A percentile compares a stretch with the other conserved stretches of the same genome.
Evolutionary conservation across 2,888 invertebrate species (phyloP).

Genomic region (Volucella bombylans): DNA sequence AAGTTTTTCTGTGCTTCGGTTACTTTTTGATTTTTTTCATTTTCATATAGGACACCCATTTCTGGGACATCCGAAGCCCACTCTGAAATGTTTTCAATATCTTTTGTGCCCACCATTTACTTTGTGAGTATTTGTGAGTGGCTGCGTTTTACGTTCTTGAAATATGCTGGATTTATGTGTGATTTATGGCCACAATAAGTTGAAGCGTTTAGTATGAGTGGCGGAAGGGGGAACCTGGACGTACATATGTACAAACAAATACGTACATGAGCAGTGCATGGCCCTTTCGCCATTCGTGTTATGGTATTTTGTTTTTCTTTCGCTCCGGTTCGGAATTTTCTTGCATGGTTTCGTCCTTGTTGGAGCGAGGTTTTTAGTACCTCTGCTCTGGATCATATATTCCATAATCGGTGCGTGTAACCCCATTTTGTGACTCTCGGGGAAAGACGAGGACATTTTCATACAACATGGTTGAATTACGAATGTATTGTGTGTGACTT

Average conservation of each 20-base stretch:
- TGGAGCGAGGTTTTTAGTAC: constrained; percentile 7
- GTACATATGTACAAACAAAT: constrained; percentile 8
- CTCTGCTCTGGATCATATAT: constrained; percentile 48
- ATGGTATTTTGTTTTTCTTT: constrained; percentile 6
- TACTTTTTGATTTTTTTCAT: background rate
- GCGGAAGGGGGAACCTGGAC: background rate
- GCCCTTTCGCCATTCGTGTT: constrained; percentile 32
- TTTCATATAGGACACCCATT: constrained; percentile 15
- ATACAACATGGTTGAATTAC: constrained; percentile 50
- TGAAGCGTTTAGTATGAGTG: constrained; percentile 52
- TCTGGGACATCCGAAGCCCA: background rate
- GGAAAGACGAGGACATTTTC: constrained; percentile 53
- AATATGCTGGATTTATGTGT: constrained; percentile 67
- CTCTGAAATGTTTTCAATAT: constrained; percentile 60
- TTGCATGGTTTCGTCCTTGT: constrained; percentile 24
- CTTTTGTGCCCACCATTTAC: constrained; percentile 52
- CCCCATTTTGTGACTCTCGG: constrained; percentile 32
- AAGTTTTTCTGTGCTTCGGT: constrained; percentile 39
- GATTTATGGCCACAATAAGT: constrained; percentile 66
- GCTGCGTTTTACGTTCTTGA: constrained; percentile 68
- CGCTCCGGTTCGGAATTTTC: constrained; percentile 16
- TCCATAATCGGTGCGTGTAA: constrained; percentile 64
- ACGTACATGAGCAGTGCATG: constrained; percentile 33
- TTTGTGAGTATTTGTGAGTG: constrained; percentile 28
- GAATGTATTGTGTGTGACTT: constrained; percentile 35